These are phyloP conservation scores for Hydrozoanthus tunicans DNA, from an alignment of 64 coral and sea anemone species.

Conservation along the genomic window DNA sequence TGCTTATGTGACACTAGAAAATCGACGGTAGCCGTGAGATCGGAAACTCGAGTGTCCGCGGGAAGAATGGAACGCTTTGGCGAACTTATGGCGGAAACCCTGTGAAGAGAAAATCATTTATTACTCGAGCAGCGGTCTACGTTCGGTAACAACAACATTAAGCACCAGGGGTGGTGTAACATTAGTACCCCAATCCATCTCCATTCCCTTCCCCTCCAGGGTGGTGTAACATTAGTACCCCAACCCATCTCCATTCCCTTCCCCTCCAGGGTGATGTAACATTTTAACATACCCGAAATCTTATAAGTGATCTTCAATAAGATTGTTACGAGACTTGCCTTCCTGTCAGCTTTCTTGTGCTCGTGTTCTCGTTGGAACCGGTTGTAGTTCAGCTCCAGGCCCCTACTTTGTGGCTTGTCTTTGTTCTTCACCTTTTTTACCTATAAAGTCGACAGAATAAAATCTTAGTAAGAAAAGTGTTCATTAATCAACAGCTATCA, in stretches of 20 bases:
- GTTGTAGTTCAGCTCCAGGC: slow-evolving; percentile 14
- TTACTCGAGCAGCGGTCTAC: not conserved
- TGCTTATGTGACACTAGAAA: not conserved
- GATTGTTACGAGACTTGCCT: not conserved
- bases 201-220: too few relatives aligned
- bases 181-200: too few relatives aligned
- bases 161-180: too few relatives aligned
- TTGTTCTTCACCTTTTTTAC: slow-evolving; percentile 73
- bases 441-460: not conserved
- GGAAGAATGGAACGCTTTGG: not conserved
- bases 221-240: too few relatives aligned
- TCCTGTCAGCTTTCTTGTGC: not conserved
- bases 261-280: too few relatives aligned
- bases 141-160: too few relatives aligned
- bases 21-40: not conserved
- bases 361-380: slow-evolving; percentile 73
- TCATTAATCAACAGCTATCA: too few relatives aligned
- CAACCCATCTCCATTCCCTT: too few relatives aligned
- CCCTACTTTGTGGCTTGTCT: slow-evolving; percentile 32
- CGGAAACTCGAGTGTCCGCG: not conserved
- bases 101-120: not conserved
- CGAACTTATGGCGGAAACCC: not conserved
- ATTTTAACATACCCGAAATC: too few relatives aligned
- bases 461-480: too few relatives aligned
- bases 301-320: too few relatives aligned